Evolutionary conservation across 92 coral and sea anemone genomes (phyloP).

Genomic region (Scolanthus callimorphus): DNA sequence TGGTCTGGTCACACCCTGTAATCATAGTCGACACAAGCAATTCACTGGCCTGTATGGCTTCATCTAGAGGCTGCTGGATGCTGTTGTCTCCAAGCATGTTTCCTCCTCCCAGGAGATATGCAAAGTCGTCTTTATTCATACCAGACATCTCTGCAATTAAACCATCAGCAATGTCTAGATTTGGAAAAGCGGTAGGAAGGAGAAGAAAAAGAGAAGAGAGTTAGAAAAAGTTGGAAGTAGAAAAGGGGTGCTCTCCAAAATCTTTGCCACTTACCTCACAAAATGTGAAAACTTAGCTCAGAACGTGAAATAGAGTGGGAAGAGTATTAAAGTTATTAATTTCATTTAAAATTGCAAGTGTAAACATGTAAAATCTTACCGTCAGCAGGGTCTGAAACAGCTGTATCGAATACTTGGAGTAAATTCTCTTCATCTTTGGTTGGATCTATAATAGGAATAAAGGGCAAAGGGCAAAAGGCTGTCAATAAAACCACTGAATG

Average conservation of each 20-base stretch:
- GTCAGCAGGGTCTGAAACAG: background rate
- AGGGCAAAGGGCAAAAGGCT: background rate
- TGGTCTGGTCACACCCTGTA: conserved; percentile 15
- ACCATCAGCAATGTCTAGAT: conserved; percentile 29
- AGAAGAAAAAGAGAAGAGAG: background rate
- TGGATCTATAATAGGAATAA: background rate
- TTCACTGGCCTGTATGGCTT: background rate
- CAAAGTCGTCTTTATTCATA: conserved; percentile 38
- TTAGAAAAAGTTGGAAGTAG: background rate
- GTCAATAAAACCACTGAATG: too few species aligned
- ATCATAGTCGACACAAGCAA: background rate
- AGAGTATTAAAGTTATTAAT: too few species aligned
- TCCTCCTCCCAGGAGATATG: conserved; percentile 17
- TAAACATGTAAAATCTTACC: background rate
- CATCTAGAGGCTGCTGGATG: conserved; percentile 6
- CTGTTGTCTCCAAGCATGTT: conserved; percentile 4
- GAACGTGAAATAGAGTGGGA: too few species aligned
- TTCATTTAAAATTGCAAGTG: background rate
- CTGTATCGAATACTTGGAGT: background rate
- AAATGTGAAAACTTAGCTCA: background rate
- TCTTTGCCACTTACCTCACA: background rate
- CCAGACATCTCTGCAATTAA: conserved; percentile 52
- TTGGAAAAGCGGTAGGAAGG: background rate
- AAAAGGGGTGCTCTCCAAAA: background rate
- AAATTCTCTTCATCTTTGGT: background rate